These are phyloP conservation scores for Bacillus rossius DNA, from an alignment of 1,140 invertebrate genomes.

Conservation along the genomic window DNA sequence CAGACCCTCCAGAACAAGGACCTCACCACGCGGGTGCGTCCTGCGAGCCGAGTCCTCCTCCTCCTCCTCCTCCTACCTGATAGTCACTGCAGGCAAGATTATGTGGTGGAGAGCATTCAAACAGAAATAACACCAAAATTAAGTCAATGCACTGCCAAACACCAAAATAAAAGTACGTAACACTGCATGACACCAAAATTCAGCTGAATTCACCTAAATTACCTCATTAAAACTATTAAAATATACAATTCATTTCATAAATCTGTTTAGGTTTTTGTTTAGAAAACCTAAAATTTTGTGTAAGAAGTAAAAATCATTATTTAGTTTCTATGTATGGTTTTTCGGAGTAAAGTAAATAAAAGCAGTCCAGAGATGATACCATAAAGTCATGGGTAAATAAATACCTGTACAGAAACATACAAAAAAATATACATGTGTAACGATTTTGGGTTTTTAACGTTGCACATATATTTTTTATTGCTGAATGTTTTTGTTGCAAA, in stretches of 20 bases:
- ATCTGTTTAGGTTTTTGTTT: neutral
- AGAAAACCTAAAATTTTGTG: neutral
- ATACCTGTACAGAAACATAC: no score
- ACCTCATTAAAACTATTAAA: no score
- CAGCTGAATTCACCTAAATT: no score
- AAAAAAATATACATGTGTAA: no score
- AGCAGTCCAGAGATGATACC: no score
- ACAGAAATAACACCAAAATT: neutral
- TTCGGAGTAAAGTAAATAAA: no score
- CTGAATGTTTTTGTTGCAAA: no score
- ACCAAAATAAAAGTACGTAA: neutral
- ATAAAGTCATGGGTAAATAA: no score
- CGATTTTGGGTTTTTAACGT: no score
- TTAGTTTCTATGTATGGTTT: neutral
- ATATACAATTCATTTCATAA: no score
- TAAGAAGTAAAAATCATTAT: neutral
- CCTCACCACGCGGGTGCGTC: slow-evolving; percentile 64
- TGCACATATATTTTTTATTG: no score
- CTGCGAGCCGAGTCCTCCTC: slow-evolving; percentile 16
- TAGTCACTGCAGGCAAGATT: neutral
- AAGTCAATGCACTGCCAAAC: no score
- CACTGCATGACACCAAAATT: neutral
- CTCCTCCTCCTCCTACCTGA: neutral
- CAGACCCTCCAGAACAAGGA: slow-evolving; percentile 67
- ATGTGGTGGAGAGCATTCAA: neutral